These are phyloP conservation scores for Mercenaria mercenaria DNA, from an alignment of 1,140 invertebrate species.

Conservation along the genomic window DNA sequence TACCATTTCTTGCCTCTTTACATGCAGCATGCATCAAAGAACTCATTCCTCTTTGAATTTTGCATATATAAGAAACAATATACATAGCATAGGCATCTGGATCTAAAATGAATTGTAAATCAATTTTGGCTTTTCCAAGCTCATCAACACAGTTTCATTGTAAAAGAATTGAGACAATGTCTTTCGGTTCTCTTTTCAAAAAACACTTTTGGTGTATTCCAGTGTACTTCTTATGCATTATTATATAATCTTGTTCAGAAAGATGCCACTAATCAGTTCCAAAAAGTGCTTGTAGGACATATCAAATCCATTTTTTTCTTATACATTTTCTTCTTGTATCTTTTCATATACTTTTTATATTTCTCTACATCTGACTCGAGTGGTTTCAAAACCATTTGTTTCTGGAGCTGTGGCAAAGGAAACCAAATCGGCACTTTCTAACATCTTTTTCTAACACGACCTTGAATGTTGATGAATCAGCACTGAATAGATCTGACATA, in stretches of 20 bases:
- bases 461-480: constrained; percentile 73
- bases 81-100: constrained; percentile 66
- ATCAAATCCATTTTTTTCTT: constrained; percentile 41
- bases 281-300: constrained; percentile 26
- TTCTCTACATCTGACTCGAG: constrained; percentile 54
- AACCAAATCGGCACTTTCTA: constrained; percentile 69
- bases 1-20: constrained; percentile 67
- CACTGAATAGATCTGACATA: constrained; percentile 35
- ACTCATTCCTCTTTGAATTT: constrained; percentile 72
- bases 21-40: constrained; percentile 58
- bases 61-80: constrained; percentile 69
- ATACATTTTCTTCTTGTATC: constrained; percentile 15
- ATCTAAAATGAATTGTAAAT: constrained; percentile 58
- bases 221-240: constrained; percentile 49
- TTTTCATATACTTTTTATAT: constrained; percentile 16
- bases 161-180: constrained; percentile 39
- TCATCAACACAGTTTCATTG: constrained; percentile 22
- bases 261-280: constrained; percentile 4
- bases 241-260: constrained; percentile 54
- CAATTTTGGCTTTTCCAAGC: constrained; percentile 59
- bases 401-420: constrained; percentile 64
- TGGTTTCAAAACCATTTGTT: constrained; percentile 65
- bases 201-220: constrained; percentile 6
- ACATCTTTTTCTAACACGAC: constrained; percentile 64
- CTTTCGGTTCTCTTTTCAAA: neutral